phyloP scores from a whole-genome alignment of 2,797 vertebrate genomes.

The Ceryle rudis region DNA sequence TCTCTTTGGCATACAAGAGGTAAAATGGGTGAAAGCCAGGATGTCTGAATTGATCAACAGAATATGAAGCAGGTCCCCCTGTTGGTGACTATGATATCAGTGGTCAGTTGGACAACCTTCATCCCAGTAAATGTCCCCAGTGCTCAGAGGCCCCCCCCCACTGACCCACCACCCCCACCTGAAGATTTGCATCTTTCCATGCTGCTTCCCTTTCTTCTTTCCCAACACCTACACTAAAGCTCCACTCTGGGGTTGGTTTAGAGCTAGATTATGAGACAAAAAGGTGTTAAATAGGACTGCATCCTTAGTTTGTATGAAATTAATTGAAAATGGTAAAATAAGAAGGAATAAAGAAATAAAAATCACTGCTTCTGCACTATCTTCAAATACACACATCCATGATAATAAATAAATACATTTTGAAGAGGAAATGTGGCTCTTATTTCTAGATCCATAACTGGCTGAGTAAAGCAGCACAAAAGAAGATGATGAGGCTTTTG shows the following conservation, averaged over 20 bases:
- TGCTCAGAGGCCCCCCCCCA: neutral
- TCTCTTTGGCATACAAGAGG: neutral
- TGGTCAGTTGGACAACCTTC: neutral
- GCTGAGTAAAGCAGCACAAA: neutral
- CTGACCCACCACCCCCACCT: neutral
- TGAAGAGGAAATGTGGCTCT: neutral
- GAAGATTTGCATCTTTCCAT: neutral
- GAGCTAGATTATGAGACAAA: neutral
- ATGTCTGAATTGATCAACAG: neutral
- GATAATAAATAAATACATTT: neutral
- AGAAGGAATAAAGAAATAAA: neutral
- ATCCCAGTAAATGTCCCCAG: neutral
- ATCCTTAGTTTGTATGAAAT: neutral
- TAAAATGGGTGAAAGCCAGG: neutral
- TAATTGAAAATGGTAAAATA: neutral
- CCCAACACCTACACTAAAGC: neutral
- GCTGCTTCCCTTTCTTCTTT: neutral
- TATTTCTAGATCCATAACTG: neutral
- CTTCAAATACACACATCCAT: neutral
- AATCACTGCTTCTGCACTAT: neutral
- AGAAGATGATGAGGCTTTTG: neutral
- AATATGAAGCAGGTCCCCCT: neutral
- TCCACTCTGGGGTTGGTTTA: neutral
- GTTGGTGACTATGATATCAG: neutral
- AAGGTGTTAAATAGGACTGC: neutral